phyloP scores from a whole-genome alignment of 2,797 vertebrate genomes.

The Oreochromis grahami region DNA sequence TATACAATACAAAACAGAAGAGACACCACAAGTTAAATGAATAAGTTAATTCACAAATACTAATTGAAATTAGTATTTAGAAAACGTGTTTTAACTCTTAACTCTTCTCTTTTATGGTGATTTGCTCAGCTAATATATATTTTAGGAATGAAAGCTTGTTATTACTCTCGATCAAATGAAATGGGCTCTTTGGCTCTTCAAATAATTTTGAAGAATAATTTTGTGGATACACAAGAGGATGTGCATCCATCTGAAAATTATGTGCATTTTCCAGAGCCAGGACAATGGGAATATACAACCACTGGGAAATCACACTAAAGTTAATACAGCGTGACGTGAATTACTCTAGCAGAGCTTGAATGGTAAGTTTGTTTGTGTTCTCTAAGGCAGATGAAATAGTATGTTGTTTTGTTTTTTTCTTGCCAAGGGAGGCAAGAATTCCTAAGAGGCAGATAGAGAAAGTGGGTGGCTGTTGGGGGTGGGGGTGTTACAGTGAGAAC shows the following conservation, averaged over 20 bases:
- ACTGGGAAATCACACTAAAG: background rate
- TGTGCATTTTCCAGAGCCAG: background rate
- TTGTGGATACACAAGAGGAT: background rate
- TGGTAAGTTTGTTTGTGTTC: conserved; percentile 30
- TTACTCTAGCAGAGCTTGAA: background rate
- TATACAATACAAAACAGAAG: background rate
- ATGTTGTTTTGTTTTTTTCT: conserved; percentile 17
- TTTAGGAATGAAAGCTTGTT: background rate
- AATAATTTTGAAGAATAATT: no score
- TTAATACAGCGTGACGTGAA: background rate
- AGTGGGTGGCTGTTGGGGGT: background rate
- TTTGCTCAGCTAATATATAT: background rate
- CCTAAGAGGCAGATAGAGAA: background rate
- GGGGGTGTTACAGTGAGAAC: background rate
- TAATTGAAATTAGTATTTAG: background rate
- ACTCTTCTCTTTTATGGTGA: background rate
- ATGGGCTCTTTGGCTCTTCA: background rate
- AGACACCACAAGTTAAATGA: background rate
- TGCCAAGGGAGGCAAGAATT: conserved; percentile 22
- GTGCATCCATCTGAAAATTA: background rate
- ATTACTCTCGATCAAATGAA: background rate
- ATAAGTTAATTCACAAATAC: background rate
- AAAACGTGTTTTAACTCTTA: background rate
- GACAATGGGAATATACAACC: background rate
- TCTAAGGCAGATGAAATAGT: background rate